A percentile compares a stretch with the other conserved stretches of the same genome.
Conservation (phyloP, 2,113 vertebrate genomes). For the Muntiacus muntjak region DNA sequence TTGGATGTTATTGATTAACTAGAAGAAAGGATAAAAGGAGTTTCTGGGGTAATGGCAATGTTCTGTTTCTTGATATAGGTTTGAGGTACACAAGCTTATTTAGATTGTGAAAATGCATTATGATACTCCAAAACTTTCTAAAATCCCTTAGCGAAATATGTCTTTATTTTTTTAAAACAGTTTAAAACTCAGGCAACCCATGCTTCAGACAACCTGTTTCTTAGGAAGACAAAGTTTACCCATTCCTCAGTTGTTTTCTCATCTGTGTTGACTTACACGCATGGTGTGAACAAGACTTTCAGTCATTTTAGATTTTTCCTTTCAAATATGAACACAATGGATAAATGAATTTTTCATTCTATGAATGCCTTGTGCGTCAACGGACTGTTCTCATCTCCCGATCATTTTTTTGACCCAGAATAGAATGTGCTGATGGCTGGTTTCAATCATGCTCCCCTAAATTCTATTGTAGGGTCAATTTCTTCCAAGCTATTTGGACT, state of each 20-base stretch:
- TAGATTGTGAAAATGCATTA: background rate
- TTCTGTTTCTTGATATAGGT: background rate
- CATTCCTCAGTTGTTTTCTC: background rate
- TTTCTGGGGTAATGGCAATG: background rate
- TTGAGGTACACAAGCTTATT: background rate
- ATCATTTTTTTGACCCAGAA: background rate
- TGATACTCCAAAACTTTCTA: background rate
- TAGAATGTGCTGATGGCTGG: background rate
- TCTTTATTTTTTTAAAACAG: background rate
- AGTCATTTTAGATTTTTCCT: background rate
- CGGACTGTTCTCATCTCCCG: background rate
- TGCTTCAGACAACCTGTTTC: background rate
- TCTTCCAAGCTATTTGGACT: background rate
- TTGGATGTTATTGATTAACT: background rate
- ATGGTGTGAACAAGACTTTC: background rate
- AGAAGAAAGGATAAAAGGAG: background rate
- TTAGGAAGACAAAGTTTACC: background rate
- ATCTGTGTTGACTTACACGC: background rate
- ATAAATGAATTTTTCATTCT: background rate
- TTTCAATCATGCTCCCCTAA: background rate
- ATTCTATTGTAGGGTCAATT: background rate
- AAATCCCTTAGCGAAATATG: background rate
- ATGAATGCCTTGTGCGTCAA: background rate
- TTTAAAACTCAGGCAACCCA: background rate
- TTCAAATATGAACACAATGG: background rate